Evolutionary conservation across 2,888 invertebrate species (phyloP), one percentile per base, ranked within the genome.

Genomic region (Microplitis manilae): DNA sequence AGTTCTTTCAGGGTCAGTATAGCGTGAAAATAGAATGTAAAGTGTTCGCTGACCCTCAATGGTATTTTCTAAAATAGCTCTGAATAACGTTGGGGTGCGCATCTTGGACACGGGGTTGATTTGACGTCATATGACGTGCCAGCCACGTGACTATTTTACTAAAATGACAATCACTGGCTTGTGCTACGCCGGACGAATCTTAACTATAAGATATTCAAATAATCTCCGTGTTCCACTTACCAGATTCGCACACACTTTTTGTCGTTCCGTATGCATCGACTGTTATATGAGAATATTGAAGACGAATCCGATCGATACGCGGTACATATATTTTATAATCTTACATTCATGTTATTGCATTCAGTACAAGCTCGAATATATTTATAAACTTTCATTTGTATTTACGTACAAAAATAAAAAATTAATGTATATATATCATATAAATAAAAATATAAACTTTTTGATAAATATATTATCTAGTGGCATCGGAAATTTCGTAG

Each of bases 51-150:
- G 81, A 82, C 81, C 82, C 82, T 81, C 40, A 2, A 40, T 68
- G 40, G 62, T 72, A 30, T 30, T 7, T 8, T 65, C 72, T 62
- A n/a, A n/a, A 17, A 20, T 38, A 38, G 30, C 59, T 76, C 75
- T 68, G 69, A 73, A 59, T 41, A 68, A 15, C 15, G 39, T 30
- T 40, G 61, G 73, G 73, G 73, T 67, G 59, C 15, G n/a, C 50
- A 65, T 61, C 39, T 59, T 60, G 50, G 9, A 65, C 77, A 80
- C 82, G 78, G 83, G 85, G 81, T 85, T 80, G 86, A 85, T 88
- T 89, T 90, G 90, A 90, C 87, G 89, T 86, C 65, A 86, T 90
- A 90, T 90, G 90, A 90, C 90, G 89, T 88, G 87, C 87, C 84
- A 77, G 84, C 86, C 88, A 85, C 90, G 90, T 90, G 90, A 89